Percentiles rank a stretch among this genome's conserved stretches.
Conservation (phyloP, 92 coral and sea anemone species). For the Parazoanthus swiftii region DNA sequence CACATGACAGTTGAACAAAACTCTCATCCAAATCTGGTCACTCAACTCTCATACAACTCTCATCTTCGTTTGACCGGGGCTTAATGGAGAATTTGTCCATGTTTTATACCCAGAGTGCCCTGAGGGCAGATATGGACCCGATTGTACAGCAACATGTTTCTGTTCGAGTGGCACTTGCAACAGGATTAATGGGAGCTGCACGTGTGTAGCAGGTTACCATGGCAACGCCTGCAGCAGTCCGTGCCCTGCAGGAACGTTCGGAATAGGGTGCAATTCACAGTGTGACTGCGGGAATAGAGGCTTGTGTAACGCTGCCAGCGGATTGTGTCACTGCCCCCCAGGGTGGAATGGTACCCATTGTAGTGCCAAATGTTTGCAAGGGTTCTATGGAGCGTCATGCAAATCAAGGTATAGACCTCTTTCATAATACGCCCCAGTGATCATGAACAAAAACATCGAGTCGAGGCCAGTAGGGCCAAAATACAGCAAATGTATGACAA, state of each 20-base stretch:
- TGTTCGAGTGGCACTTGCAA: constrained; percentile 65
- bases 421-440: no score
- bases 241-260: constrained; percentile 63
- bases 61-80: no score
- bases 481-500: no score
- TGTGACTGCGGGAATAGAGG: constrained; percentile 68
- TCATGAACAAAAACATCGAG: no score
- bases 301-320: constrained; percentile 68
- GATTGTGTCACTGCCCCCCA: constrained; percentile 69
- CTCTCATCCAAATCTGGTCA: no score
- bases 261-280: constrained; percentile 60
- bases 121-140: constrained; percentile 62
- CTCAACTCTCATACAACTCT: no score
- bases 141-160: constrained; percentile 60
- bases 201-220: constrained; percentile 77
- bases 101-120: constrained; percentile 61
- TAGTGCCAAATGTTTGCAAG: constrained; percentile 49
- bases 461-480: no score
- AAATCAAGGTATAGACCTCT: constrained; percentile 47
- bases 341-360: constrained; percentile 83
- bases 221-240: constrained; percentile 69
- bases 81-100: not conserved
- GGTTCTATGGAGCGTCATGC: constrained; percentile 66
- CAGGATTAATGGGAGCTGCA: constrained; percentile 70
- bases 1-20: no score